Evolutionary conservation across 2,113 vertebrate genomes (phyloP), one percentile per base, ranked within the genome.

Genomic region (Stigmatopora nigra): DNA sequence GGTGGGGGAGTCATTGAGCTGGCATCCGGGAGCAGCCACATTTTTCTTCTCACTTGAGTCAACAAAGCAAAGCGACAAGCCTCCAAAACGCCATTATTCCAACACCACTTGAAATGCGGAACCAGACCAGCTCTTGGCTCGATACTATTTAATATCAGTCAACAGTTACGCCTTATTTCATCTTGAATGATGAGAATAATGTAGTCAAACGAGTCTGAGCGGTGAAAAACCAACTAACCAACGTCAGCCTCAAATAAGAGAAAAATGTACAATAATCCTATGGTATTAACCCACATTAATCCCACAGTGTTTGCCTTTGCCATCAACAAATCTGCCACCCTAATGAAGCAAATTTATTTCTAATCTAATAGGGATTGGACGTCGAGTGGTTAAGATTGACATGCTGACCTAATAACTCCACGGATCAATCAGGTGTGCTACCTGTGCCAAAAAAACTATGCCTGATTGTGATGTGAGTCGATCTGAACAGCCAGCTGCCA

Each of bases 401-500:
- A 10, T 8, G 38, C 9, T 10, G 1, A 41, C 9, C 25, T 15
- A n/a, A 17, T 17, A 17, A 7, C 17, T 2, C 47, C 6, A 49
- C 47, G 15, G 16, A 17, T 17, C 16, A 49, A 51, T 17, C n/a
- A n/a, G 48, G 1, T 9, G 48, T 19, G 17, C 3, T n/a, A 51
- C n/a, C n/a, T 51, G 48, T 51, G 7, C 17, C 48, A 51, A 51
- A 41, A 4, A 38, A 7, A 41, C 38, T 7, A 41, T 41, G 38
- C 38, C 38, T 41, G 12, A 31, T 25, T 7, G 7, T 52, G 2
- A 7, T 19, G 12, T 19, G 4, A 41, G 36, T 60, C n/a, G 11
- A 20, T 60, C 17, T 41, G 58, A 60, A 60, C 36, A 73, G 65
- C 71, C 79, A 84, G 78, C 76, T 79, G 79, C 82, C 71, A 84